These are phyloP conservation scores for Ophiothrix spiculata DNA, from an alignment of 35 echinoderm and acorn worm species.

Conservation along the genomic window DNA sequence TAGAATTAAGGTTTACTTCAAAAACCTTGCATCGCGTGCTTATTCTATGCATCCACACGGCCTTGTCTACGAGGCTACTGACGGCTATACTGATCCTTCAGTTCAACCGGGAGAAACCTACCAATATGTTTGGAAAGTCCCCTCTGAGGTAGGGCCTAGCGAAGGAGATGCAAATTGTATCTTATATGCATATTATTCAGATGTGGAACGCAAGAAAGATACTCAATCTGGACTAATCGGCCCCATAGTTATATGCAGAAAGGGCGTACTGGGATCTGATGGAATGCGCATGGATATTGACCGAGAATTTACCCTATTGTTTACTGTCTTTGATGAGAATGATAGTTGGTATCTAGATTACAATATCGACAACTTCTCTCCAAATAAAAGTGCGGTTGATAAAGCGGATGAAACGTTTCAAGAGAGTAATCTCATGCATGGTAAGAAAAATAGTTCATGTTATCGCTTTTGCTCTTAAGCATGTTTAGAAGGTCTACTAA, in stretches of 20 bases:
- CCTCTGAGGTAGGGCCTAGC: conserved; percentile 43
- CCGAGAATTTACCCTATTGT: conserved; percentile 66
- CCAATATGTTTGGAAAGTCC: conserved; percentile 58
- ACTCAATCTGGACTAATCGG: conserved; percentile 71
- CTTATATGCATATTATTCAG: conserved; percentile 72
- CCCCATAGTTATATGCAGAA: conserved; percentile 70
- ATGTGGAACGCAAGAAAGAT: conserved; percentile 58
- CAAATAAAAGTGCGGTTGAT: conserved; percentile 38
- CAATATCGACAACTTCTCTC: conserved; percentile 56
- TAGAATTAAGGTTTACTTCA: conserved; percentile 51
- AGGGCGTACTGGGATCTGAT: conserved; percentile 30
- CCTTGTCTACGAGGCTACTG: not conserved
- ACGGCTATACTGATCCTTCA: conserved; percentile 28
- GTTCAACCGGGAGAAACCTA: conserved; percentile 52
- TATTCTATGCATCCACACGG: conserved; percentile 68
- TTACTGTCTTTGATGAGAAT: conserved; percentile 77
- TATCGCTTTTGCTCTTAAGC: too few species aligned
- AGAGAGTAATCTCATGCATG: conserved; percentile 82
- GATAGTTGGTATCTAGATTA: conserved; percentile 92
- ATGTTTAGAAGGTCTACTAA: too few species aligned
- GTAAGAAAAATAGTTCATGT: too few species aligned
- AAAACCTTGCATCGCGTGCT: conserved; percentile 52
- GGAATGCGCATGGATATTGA: conserved; percentile 61
- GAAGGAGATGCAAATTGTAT: conserved; percentile 54
- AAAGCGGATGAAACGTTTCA: conserved; percentile 44